Evolutionary conservation across 92 coral and sea anemone species (phyloP), one percentile per base, ranked within the genome.

Genomic region (Epizoanthus illoricatus): DNA sequence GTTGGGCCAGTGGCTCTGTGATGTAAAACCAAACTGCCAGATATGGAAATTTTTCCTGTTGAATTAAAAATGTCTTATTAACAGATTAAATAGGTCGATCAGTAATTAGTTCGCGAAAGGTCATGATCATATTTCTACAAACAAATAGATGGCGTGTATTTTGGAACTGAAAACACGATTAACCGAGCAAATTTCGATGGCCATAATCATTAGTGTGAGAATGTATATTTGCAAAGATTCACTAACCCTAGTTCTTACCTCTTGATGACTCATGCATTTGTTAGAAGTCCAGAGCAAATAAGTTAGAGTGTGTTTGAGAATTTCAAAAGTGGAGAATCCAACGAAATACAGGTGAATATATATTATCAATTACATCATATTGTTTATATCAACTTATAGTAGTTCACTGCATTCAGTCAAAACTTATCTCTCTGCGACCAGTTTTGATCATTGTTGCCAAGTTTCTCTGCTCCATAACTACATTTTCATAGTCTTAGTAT

Each of bases 311-410:
- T 13, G 56, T 52, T 52, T 52, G 12, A 52, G 13, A 52, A 52
- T 36, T 68, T 68, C 8, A 16, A 68, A 39, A 3, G 42, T 33
- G 42, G 8, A 33, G 8, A 43, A 7, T 39, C 19, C 10, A 68
- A 4, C 40, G 70, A 15, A 23, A 39, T 18, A 11, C 40, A 24
- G 70, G 23, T 24, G 1, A 33, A 65, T 24, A 20, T 39, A 11
- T 39, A 39, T 39, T 33, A 68, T 39, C 47, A 68, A 68, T 68
- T 68, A 68, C 73, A 68, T 68, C 73, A 68, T 68, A 16, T 4
- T 68, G 40, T 43, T 68, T 15, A 33, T 19, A 68, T 7, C 52
- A 68, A 39, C 20, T 11, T 9, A 52, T 52, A 9, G 56, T 52
- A 52, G 56, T 9, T 52, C 56, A 52, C 56, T 52, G 56, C 18